These are phyloP conservation scores for Mustela nigripes DNA, from an alignment of 2,113 vertebrate species.

Conservation along the genomic window DNA sequence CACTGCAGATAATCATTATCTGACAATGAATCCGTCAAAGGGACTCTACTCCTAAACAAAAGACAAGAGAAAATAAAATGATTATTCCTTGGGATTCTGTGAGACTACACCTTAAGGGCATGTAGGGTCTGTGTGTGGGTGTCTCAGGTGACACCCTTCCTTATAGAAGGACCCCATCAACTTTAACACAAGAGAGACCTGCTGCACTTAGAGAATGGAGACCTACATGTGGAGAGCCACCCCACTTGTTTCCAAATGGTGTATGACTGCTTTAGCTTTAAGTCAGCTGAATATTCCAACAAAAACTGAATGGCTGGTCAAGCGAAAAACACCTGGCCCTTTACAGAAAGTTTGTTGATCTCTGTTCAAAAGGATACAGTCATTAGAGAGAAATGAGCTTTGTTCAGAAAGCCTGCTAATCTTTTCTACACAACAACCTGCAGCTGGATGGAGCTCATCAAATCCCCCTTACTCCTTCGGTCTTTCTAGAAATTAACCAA, in stretches of 20 bases:
- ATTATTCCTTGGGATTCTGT: background rate
- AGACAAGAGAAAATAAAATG: constrained; percentile 10
- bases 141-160: background rate
- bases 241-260: background rate
- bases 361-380: background rate
- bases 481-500: background rate
- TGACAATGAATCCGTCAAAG: background rate
- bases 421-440: background rate
- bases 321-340: background rate
- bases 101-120: background rate
- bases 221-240: background rate
- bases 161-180: background rate
- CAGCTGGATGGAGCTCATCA: background rate
- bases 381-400: background rate
- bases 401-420: background rate
- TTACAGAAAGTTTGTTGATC: background rate
- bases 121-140: background rate
- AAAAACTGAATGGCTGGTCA: background rate
- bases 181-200: background rate
- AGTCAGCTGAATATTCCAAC: background rate
- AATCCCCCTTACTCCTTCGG: background rate
- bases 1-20: background rate
- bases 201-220: background rate
- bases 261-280: background rate
- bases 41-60: background rate